phyloP scores from a whole-genome alignment of 2,888 invertebrate genomes.

The Arctia plantaginis region DNA sequence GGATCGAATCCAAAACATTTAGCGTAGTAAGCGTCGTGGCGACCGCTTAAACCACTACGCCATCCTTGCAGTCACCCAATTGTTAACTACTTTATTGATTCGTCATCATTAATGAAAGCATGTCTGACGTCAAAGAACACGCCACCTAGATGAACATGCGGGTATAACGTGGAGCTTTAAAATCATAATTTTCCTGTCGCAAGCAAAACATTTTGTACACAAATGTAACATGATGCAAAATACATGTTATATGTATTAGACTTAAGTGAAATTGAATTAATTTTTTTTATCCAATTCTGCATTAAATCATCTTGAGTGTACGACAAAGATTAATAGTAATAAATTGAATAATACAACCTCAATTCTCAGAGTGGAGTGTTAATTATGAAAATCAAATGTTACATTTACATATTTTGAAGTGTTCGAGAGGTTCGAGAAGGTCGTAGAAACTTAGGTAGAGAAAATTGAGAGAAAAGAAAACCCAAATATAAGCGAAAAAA shows the following conservation, averaged over 20 bases:
- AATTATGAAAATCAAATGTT: not conserved
- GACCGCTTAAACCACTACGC: too few relatives aligned
- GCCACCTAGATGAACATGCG: not conserved
- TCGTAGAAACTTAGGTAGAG: not conserved
- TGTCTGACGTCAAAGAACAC: not conserved
- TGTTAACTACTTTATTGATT: not conserved
- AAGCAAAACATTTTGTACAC: not conserved
- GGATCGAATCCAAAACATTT: too few relatives aligned
- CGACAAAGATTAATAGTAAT: not conserved
- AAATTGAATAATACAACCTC: not conserved
- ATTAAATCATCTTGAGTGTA: not conserved
- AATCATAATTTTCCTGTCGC: not conserved
- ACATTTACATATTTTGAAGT: not conserved
- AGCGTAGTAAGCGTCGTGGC: too few relatives aligned
- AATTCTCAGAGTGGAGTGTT: not conserved
- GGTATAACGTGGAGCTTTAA: not conserved
- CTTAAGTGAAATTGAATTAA: too few relatives aligned
- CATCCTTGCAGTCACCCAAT: too few relatives aligned
- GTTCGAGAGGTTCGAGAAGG: not conserved
- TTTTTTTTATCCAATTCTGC: too few relatives aligned
- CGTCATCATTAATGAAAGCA: not conserved
- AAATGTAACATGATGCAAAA: not conserved
- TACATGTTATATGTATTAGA: not conserved
- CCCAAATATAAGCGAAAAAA: too few relatives aligned
- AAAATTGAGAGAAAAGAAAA: not conserved